Base-by-base conservation (phyloP, 2,797 vertebrate species). In the Xenops minutus region DNA sequence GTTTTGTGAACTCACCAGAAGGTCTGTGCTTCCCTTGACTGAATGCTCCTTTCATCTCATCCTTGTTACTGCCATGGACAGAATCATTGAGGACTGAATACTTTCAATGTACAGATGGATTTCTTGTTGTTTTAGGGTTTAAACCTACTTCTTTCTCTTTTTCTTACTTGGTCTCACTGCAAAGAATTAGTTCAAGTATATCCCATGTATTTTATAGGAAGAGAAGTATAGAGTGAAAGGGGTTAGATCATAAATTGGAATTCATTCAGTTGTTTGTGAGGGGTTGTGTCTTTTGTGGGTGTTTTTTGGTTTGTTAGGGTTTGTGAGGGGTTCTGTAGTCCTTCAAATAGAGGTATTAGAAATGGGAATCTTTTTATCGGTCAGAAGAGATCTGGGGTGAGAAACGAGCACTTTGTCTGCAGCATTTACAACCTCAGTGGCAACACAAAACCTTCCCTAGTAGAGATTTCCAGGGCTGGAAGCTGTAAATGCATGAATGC, bases 211-310 rank as follows among this genome's bases (percentile, higher is more conserved):
- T 64, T 68, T 30, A 6, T 7, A 41, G 5, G 22, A 36, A 23
- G 18, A 84, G 15, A 51, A 69, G 2, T 37, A 66, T 10, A 48
- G 59, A 93, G 43, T 32, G 12, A 26, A 75, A 54, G 16, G 8
- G 27, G 6, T 23, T 30, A 6, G 32, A 61, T 66, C 21, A 27
- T 13, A 19, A 34, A n/a, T 6, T 62, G 34, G 12, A 62, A 76
- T 30, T 16, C 32, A 48, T 72, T 66, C 46, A 51, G 5, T 56
- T 55, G 15, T 49, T 61, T 52, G 18, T 37, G 27, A 41, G 15
- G 26, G 26, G 9, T 2, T 22, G 8, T 58, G 11, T 59, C 14
- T 20, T 9, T 54, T 54, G 11, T 19, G 19, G 7, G 1, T 1
- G 12, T 37, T 29, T 55, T 43, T 14, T 3, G 4, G 2, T 61